A percentile compares a stretch with the other conserved stretches of the same genome.
Evolutionary conservation across 1,140 invertebrate genomes (phyloP).

Genomic region (Andricus grossulariae): DNA sequence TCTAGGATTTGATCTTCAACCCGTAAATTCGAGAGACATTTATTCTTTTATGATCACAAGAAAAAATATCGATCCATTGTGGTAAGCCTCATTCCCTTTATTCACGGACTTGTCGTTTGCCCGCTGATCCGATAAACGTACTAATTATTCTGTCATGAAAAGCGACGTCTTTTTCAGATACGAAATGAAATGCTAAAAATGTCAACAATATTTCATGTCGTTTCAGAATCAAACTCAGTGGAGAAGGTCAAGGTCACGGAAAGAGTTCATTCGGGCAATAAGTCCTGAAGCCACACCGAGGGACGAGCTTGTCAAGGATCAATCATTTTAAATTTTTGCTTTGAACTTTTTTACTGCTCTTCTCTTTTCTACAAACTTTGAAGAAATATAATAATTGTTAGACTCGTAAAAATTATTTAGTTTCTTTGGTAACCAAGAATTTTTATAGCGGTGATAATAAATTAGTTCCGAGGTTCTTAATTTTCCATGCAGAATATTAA

Average conservation of each 20-base stretch:
- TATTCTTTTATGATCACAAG: neutral
- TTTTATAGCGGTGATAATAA: no score
- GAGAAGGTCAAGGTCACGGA: slow-evolving; percentile 62
- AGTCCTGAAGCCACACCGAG: slow-evolving; percentile 32
- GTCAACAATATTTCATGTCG: slow-evolving; percentile 40
- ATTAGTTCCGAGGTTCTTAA: no score
- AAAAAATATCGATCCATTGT: slow-evolving; percentile 15
- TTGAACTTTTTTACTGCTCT: slow-evolving; percentile 42
- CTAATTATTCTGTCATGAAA: neutral
- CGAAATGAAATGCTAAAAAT: neutral
- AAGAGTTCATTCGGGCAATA: slow-evolving; percentile 61
- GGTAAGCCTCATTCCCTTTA: neutral
- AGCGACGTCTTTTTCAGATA: neutral
- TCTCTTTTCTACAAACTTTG: slow-evolving; percentile 32
- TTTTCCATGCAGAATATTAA: no score
- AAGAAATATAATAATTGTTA: no score
- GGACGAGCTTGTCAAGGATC: slow-evolving; percentile 21
- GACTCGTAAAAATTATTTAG: no score
- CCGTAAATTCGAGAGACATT: neutral
- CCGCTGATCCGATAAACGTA: neutral
- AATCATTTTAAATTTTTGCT: slow-evolving; percentile 40
- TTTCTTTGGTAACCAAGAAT: no score
- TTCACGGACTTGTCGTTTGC: neutral
- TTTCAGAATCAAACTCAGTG: slow-evolving; percentile 62
- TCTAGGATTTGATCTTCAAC: neutral